A percentile compares a stretch with the other conserved stretches of the same genome.
Conservation (phyloP, 2,888 invertebrate genomes). For the Eupelmus urozonus region DNA sequence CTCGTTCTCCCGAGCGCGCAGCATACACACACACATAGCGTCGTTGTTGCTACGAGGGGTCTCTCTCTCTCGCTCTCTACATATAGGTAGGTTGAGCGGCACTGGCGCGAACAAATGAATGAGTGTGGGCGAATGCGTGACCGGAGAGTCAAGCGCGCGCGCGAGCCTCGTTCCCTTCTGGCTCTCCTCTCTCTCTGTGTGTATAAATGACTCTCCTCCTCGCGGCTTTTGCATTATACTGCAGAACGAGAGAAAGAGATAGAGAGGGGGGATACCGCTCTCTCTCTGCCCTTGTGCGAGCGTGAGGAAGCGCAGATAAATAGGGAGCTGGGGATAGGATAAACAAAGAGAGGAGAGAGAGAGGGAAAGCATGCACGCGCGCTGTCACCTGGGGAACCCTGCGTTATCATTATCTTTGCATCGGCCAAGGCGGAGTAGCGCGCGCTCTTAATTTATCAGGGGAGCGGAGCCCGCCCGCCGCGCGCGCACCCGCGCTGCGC, state of each 20-base stretch:
- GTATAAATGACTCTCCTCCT: slow-evolving; percentile 66
- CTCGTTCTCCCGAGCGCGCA: slow-evolving; percentile 41
- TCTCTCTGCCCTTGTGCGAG: slow-evolving; percentile 13
- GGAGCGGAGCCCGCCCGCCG: too few species aligned
- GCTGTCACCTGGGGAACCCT: slow-evolving; percentile 25
- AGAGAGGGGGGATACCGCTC: not conserved
- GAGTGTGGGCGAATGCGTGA: slow-evolving; percentile 74
- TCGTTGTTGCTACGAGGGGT: slow-evolving; percentile 15
- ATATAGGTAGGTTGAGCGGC: slow-evolving; percentile 64
- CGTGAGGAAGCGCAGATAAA: slow-evolving; percentile 29
- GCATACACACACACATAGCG: not conserved
- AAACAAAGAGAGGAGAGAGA: not conserved
- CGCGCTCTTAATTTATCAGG: not conserved
- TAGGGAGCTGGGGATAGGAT: slow-evolving; percentile 45
- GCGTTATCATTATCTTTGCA: slow-evolving; percentile 24
- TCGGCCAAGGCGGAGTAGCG: not conserved
- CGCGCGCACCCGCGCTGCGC: too few species aligned
- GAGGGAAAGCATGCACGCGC: not conserved
- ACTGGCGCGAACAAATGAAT: slow-evolving; percentile 72
- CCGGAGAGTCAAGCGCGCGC: slow-evolving; percentile 67
- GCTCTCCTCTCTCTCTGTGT: not conserved
- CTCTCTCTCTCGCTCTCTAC: not conserved
- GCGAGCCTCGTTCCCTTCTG: slow-evolving; percentile 31
- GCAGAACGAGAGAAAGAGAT: slow-evolving; percentile 43
- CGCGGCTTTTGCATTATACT: slow-evolving; percentile 59